A percentile compares a stretch with the other conserved stretches of the same genome.
Conservation (phyloP, 2,888 invertebrate genomes). For the Gandaritis pyraliata region DNA sequence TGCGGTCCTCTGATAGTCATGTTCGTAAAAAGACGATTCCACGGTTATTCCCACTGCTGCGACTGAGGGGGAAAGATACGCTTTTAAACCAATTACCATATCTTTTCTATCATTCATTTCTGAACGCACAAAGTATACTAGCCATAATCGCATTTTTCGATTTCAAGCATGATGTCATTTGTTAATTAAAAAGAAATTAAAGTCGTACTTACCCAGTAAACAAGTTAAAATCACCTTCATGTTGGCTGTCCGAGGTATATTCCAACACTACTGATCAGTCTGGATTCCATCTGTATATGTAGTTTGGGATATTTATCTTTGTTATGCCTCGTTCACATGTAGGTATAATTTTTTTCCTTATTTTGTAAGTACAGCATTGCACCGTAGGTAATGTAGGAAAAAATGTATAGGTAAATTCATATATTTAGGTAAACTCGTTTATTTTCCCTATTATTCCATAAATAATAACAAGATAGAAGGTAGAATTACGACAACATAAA, state of each 20-base stretch:
- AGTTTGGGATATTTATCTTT: slow-evolving; percentile 21
- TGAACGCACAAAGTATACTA: background rate
- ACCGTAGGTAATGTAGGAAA: no score
- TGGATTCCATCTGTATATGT: slow-evolving; percentile 22
- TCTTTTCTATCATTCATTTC: background rate
- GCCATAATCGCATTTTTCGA: slow-evolving; percentile 5
- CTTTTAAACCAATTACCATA: slow-evolving; percentile 1
- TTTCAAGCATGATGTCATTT: slow-evolving; percentile 26
- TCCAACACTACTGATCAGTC: slow-evolving; percentile 24
- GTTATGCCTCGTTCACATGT: slow-evolving; percentile 17
- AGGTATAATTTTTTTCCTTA: background rate
- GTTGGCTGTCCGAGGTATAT: slow-evolving; percentile 21
- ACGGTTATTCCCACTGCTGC: slow-evolving; percentile 26
- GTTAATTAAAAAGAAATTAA: slow-evolving; percentile 4
- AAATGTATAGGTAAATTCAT: no score
- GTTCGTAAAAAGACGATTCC: slow-evolving; percentile 31
- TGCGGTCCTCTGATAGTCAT: slow-evolving; percentile 49
- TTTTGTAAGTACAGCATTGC: background rate
- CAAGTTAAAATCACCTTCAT: slow-evolving; percentile 33
- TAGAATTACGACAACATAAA: no score
- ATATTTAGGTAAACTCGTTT: background rate
- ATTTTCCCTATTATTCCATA: background rate
- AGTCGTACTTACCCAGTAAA: slow-evolving; percentile 33
- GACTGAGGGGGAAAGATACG: slow-evolving; percentile 15
- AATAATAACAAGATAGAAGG: no score